phyloP scores from a whole-genome alignment of 2,797 vertebrate species.

The Sebastes vulpes region DNA sequence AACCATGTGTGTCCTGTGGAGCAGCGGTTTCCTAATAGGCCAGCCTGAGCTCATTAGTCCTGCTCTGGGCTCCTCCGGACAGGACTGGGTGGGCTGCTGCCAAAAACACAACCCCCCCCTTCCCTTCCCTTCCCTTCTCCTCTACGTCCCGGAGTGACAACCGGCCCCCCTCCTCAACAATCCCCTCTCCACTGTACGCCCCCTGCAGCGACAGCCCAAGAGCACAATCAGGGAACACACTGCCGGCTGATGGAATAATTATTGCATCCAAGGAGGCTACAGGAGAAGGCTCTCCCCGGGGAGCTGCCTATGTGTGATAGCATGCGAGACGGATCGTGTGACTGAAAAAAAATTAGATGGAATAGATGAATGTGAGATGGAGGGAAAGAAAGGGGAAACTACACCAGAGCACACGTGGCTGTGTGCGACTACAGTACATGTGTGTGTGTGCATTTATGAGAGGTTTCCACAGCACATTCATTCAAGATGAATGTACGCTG shows the following conservation, averaged over 20 bases:
- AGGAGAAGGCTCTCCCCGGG: conserved; percentile 86
- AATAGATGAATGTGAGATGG: conserved; percentile 77
- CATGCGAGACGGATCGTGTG: conserved; percentile 75
- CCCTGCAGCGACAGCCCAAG: conserved; percentile 88
- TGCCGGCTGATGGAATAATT: conserved; percentile 93
- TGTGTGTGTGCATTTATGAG: conserved; percentile 42
- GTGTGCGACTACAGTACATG: conserved; percentile 15
- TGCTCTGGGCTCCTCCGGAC: conserved; percentile 71
- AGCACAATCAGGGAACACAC: conserved; percentile 91
- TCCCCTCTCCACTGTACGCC: conserved; percentile 78
- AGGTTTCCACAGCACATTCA: conserved; percentile 49
- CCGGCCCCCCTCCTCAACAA: conserved; percentile 56
- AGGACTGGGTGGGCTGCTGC: conserved; percentile 67
- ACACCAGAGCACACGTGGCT: conserved; percentile 63
- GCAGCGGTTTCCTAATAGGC: conserved; percentile 61
- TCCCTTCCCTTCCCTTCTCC: conserved; percentile 6
- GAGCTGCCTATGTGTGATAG: conserved; percentile 83
- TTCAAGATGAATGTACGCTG: conserved; percentile 61
- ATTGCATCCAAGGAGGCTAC: conserved; percentile 88
- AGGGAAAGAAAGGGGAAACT: conserved; percentile 55
- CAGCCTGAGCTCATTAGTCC: conserved; percentile 81
- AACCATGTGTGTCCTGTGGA: conserved; percentile 52
- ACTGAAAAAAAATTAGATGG: conserved; percentile 69
- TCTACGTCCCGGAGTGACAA: conserved; percentile 81
- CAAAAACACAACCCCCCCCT: conserved; percentile 51